Evolutionary conservation across 2,797 vertebrate species (phyloP).

Genomic region (Smutsia gigantea): DNA sequence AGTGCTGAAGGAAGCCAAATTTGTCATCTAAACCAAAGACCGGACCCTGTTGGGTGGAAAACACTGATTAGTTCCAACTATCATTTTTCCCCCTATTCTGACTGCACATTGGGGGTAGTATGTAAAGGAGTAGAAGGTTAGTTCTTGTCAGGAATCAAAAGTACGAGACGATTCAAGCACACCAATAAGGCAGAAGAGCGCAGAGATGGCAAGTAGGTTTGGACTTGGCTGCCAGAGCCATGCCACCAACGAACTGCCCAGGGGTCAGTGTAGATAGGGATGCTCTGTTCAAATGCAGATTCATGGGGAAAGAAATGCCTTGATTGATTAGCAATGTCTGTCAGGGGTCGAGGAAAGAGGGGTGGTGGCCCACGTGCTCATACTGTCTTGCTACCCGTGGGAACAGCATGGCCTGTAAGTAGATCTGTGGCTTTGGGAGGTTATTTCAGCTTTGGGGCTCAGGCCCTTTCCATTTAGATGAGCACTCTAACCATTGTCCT

Average conservation of each 20-base stretch:
- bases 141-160: not conserved
- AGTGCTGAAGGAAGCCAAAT: not conserved
- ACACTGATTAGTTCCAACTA: not conserved
- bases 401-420: fast-evolving
- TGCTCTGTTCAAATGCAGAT: not conserved
- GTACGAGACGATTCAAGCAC: not conserved
- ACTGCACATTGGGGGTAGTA: not conserved
- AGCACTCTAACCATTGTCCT: not conserved
- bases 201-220: no score
- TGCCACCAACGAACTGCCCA: not conserved
- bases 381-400: not conserved
- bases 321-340: not conserved
- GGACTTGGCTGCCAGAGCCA: not conserved
- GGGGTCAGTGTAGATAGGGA: not conserved
- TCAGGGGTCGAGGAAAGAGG: not conserved
- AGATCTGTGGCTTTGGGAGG: fast-evolving
- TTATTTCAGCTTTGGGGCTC: not conserved
- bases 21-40: not conserved
- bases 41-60: not conserved
- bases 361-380: fast-evolving
- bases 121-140: not conserved
- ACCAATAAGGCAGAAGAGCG: no score
- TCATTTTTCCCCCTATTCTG: not conserved
- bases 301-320: no score
- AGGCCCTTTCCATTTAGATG: not conserved